Evolutionary conservation across 2,113 vertebrate genomes (phyloP), one percentile per base, ranked within the genome.

Genomic region (Kryptolebias marmoratus): DNA sequence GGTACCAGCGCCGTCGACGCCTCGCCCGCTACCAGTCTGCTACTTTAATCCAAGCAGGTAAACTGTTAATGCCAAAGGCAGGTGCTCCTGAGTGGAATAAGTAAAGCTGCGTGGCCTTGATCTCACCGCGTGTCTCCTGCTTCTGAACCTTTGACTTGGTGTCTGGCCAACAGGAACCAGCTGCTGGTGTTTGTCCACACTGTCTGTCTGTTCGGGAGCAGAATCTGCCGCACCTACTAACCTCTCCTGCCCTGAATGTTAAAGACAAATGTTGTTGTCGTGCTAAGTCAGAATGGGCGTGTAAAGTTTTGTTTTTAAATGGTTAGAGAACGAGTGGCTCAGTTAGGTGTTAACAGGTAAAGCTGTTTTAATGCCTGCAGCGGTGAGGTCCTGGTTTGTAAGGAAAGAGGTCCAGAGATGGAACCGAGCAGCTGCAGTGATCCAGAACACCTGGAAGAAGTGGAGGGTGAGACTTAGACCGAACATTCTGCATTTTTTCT

Each of bases 11-110:
- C 2, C 91, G 82, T 81, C 94, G 91, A 80, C 66, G 74, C 53
- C 88, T 73, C 0, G 78, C 84, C 73, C 89, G 83, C 80, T 92
- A 74, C 15, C 68, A 0, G 58, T 94, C 95, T 0, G 96, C 95
- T 10, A 90, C 88, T 3, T 73, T 93, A 52, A 96, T 99, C 89
- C 98, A 99, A 93, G 95, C 97, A 95, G 98, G 98, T 98, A 83
- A 81, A 73, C 59, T 53, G 36, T 27, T 74, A 54, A 77, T 55
- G 15, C 27, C 31, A 54, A 14, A 50, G 27, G 54, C 13, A 22
- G 18, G 31, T 49, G 22, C 31, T 1, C 4, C 32, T 22, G 4
- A 36, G 13, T 59, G 39, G 55, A 11, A 52, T 60, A 53, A n/a
- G 45, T 4, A 48, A 8, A 47, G 30, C 58, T 12, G 18, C 47